phyloP scores from a whole-genome alignment of 2,888 invertebrate species.

The Tetragonula carbonaria region DNA sequence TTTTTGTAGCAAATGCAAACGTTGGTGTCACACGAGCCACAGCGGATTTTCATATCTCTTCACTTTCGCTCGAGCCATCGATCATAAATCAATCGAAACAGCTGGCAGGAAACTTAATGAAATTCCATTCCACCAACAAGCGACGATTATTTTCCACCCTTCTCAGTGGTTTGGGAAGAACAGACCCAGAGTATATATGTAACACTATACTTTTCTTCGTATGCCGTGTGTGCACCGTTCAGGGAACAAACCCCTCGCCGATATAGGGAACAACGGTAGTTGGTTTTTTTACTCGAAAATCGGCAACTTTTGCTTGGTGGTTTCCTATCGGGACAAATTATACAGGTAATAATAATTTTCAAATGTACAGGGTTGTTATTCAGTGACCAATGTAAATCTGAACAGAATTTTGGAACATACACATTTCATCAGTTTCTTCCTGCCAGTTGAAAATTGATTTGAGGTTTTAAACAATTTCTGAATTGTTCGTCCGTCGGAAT shows the following conservation, averaged over 20 bases:
- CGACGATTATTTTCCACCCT: slow-evolving; percentile 55
- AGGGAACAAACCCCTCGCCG: slow-evolving; percentile 45
- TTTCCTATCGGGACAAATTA: not conserved
- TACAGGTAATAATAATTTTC: not conserved
- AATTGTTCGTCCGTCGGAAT: not conserved
- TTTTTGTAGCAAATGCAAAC: slow-evolving; percentile 22
- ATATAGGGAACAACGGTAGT: slow-evolving; percentile 22
- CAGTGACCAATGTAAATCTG: not conserved
- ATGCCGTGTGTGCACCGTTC: slow-evolving; percentile 26
- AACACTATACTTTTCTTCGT: slow-evolving; percentile 53
- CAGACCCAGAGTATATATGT: slow-evolving; percentile 9
- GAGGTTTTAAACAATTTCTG: not conserved
- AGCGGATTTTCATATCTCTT: slow-evolving; percentile 7
- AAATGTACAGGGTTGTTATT: not conserved
- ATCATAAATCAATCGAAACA: slow-evolving; percentile 41
- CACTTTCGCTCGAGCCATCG: not conserved
- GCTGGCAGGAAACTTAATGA: slow-evolving; percentile 34
- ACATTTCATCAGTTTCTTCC: not conserved
- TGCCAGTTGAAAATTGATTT: not conserved
- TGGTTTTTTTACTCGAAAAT: slow-evolving; percentile 30
- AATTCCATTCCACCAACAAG: slow-evolving; percentile 45
- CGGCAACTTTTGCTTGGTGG: slow-evolving; percentile 4
- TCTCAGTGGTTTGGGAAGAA: slow-evolving; percentile 9
- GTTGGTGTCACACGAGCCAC: not conserved
- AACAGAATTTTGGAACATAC: not conserved